Conservation (phyloP, 2,113 vertebrate genomes). For the Picathartes gymnocephalus region DNA sequence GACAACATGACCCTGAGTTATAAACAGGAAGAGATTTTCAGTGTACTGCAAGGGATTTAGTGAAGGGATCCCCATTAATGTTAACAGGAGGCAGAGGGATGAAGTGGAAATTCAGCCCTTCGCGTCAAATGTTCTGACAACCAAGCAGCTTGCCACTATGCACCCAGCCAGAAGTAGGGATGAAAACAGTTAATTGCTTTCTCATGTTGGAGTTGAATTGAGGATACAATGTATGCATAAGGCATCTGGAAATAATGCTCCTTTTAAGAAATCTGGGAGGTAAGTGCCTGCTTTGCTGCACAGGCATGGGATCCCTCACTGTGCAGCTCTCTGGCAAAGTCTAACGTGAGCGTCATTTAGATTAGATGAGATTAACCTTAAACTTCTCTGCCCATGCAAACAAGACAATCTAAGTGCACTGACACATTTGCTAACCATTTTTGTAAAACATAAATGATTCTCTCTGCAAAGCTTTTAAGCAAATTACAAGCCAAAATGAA, state of each 20-base stretch:
- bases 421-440: not conserved
- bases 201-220: not conserved
- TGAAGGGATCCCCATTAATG: conserved; percentile 2
- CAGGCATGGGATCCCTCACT: not conserved
- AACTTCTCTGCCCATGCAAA: not conserved
- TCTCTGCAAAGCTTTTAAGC: not conserved
- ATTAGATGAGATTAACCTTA: conserved; percentile 15
- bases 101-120: not conserved
- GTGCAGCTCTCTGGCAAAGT: not conserved
- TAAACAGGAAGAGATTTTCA: conserved; percentile 36
- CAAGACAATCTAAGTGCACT: not conserved
- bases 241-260: not conserved
- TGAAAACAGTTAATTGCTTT: conserved; percentile 19
- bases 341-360: not conserved
- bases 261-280: not conserved
- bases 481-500: not conserved
- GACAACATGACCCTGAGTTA: not conserved
- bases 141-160: not conserved
- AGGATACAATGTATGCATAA: not conserved
- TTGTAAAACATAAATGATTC: not conserved
- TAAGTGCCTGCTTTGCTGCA: not conserved
- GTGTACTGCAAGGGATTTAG: conserved; percentile 5
- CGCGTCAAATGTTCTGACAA: not conserved
- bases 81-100: not conserved
- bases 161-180: not conserved